Evolutionary conservation across 2,797 vertebrate genomes (phyloP).

Genomic region (Mormyrops attenuatus): DNA sequence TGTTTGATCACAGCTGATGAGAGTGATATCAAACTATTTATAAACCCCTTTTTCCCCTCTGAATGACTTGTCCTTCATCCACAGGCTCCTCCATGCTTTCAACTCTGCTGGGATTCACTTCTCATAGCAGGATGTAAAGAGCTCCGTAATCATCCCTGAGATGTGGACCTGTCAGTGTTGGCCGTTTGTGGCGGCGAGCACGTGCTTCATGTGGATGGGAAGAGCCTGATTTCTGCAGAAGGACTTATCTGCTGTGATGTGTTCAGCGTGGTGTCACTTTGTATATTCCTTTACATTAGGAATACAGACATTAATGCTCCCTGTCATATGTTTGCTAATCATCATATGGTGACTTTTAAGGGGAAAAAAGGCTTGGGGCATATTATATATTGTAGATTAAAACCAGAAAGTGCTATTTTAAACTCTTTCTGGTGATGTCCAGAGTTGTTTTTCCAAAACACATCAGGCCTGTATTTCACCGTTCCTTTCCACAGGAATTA

Average conservation of each 20-base stretch:
- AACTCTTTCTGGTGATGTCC: neutral
- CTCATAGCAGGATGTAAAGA: slow-evolving; percentile 58
- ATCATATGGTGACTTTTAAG: neutral
- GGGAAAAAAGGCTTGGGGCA: neutral
- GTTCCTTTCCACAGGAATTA: neutral
- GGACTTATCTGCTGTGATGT: neutral
- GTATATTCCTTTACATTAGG: neutral
- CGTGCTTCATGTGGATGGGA: neutral
- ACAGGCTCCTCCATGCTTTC: slow-evolving; percentile 89
- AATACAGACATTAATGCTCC: neutral
- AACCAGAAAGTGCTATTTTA: neutral
- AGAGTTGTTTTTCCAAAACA: neutral
- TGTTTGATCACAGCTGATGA: neutral
- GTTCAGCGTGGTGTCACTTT: neutral
- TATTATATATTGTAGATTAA: neutral
- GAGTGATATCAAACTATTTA: neutral
- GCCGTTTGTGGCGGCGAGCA: neutral
- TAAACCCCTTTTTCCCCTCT: neutral
- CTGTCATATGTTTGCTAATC: neutral
- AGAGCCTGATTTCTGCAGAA: neutral
- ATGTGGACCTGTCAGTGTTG: neutral
- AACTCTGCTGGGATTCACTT: slow-evolving; percentile 94
- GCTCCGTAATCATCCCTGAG: neutral
- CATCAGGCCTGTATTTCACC: neutral
- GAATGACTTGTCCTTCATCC: slow-evolving; percentile 11